Base-by-base conservation (phyloP, 2,797 vertebrate genomes). In the Natrix natrix region DNA sequence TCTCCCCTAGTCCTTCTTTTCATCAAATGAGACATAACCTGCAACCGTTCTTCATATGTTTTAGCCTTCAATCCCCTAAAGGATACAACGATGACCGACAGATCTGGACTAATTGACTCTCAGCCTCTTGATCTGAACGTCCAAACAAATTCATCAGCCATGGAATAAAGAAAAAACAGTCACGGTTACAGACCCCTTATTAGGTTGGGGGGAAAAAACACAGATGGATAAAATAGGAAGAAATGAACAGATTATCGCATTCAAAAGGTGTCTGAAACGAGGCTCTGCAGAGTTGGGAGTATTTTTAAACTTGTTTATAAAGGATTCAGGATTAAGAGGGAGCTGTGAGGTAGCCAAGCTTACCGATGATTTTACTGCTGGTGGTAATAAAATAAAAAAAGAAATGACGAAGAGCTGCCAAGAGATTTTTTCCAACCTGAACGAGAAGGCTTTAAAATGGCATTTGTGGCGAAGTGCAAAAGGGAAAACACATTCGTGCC, bases 131-230 rank as follows among this genome's bases (percentile, higher is more conserved):
- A 24, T 8, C 74, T 24, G 37, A 83, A 83, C 1, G 0, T 48
- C 37, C 37, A 48, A 83, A 8, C 74, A 24, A 11, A 48, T 83
- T 12, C 20, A 78, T 43, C 74, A 83, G 74, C 37, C 8, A 1
- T 11, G 37, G 74, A 48, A 48, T 48, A 48, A 24, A 48, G 16
- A 22, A 48, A 83, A 48, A 11, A 24, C 8, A 48, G 48, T 0
- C 20, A 48, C 4, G 17, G 37, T 48, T 37, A 78, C 8, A 78
- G 8, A 43, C 2, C 3, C 4, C 8, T 24, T 83, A 48, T 10
- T 12, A 22, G 74, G 1, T 48, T 83, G 7, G 1, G 4, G 1
- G 1, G 0, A 4, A 12, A 17, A 17, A 16, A 16, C 0, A 3
- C n/a, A 10, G 1, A 22, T 16, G 20, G 74, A 24, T 20, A 83